Percentiles rank a stretch among this genome's conserved stretches.
Evolutionary conservation across 2,113 vertebrate genomes (phyloP).

Genomic region (Cygnus atratus): DNA sequence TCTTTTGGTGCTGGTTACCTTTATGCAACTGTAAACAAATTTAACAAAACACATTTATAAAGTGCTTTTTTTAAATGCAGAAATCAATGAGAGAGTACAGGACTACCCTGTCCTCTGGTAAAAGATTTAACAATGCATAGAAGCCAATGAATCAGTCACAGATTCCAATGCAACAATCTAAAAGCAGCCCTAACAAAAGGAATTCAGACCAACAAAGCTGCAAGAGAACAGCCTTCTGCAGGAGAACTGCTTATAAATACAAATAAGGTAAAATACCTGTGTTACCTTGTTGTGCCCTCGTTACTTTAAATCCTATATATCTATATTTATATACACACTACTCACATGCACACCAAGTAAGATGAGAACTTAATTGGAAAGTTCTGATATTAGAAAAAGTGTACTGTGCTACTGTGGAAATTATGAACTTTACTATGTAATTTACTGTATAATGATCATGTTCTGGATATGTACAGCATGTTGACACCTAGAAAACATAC

Average conservation of each 20-base stretch:
- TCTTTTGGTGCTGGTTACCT: neutral
- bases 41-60: neutral
- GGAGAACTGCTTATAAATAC: neutral
- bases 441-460: neutral
- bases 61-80: neutral
- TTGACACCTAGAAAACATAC: neutral
- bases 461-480: neutral
- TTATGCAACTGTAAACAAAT: neutral
- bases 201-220: neutral
- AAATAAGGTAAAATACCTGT: neutral
- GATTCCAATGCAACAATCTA: neutral
- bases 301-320: too few relatives aligned
- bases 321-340: neutral
- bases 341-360: too few relatives aligned
- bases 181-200: neutral
- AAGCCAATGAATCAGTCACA: conserved; percentile 29
- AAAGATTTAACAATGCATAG: neutral
- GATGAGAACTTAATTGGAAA: neutral
- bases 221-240: neutral
- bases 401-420: neutral
- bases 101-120: neutral
- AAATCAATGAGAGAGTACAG: neutral
- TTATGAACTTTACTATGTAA: neutral
- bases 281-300: neutral
- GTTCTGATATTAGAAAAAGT: neutral